A percentile compares a stretch with the other conserved stretches of the same genome.
These are phyloP conservation scores for Dasysyrphus tricinctus DNA, from an alignment of 2,888 invertebrate species.

Conservation along the genomic window DNA sequence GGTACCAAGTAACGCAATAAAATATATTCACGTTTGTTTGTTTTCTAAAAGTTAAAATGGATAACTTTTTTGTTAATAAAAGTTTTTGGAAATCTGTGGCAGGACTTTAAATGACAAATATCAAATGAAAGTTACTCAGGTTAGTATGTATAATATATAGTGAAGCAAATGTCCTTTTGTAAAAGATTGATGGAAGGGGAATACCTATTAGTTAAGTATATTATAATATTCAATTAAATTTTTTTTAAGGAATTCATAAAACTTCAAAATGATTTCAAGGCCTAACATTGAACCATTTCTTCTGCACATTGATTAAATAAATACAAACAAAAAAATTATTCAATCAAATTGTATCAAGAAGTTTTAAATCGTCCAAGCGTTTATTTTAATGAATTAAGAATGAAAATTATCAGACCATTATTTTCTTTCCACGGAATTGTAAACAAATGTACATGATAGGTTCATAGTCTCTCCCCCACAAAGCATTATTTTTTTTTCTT, in stretches of 20 bases:
- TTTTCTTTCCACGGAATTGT: background rate
- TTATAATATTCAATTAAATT: too few relatives aligned
- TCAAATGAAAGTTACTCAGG: background rate
- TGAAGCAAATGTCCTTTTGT: background rate
- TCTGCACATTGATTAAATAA: background rate
- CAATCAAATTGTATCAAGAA: slow-evolving; percentile 12
- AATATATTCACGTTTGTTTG: background rate
- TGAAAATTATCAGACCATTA: slow-evolving; percentile 17
- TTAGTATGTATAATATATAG: too few relatives aligned
- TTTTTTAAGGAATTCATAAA: background rate
- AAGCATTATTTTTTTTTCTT: background rate
- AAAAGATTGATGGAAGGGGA: too few relatives aligned
- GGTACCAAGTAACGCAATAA: background rate
- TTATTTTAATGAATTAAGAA: slow-evolving; percentile 21
- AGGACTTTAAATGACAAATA: background rate
- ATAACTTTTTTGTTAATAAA: slow-evolving; percentile 10
- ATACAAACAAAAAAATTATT: background rate
- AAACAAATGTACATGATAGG: background rate
- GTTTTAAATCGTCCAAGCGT: slow-evolving; percentile 1
- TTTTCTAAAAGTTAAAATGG: background rate
- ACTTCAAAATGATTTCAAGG: background rate
- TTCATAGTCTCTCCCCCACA: too few relatives aligned
- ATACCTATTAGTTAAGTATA: too few relatives aligned
- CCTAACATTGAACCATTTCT: background rate
- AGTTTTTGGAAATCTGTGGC: background rate